Conservation (phyloP, 2,888 invertebrate species). For the Drosophila robusta region DNA sequence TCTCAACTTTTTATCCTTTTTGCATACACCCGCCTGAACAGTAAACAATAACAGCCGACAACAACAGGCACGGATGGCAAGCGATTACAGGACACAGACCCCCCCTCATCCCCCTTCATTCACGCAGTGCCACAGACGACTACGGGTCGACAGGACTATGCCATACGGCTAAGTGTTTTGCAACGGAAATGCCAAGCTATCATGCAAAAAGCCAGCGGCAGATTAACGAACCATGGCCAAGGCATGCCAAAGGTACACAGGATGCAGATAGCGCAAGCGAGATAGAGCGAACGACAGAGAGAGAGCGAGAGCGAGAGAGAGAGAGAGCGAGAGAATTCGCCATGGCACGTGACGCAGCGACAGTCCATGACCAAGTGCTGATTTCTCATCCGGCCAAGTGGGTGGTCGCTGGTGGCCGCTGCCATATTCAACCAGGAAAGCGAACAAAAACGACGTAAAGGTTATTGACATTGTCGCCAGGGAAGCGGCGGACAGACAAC, state of each 20-base stretch:
- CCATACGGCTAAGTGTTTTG: slow-evolving; percentile 75
- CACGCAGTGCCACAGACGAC: slow-evolving; percentile 4
- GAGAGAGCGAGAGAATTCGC: slow-evolving; percentile 36
- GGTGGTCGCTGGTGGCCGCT: slow-evolving; percentile 17
- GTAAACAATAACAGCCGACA: slow-evolving; percentile 72
- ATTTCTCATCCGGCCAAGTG: slow-evolving; percentile 68
- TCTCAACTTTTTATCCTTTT: slow-evolving; percentile 22
- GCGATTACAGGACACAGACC: slow-evolving; percentile 68
- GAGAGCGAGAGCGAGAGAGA: slow-evolving; percentile 15
- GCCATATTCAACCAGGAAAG: slow-evolving; percentile 10
- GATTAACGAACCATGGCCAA: slow-evolving; percentile 79
- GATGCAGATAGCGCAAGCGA: slow-evolving; percentile 39
- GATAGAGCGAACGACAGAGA: slow-evolving; percentile 1
- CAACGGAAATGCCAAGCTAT: slow-evolving; percentile 79
- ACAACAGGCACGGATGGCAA: slow-evolving; percentile 62
- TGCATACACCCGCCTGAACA: slow-evolving; percentile 40
- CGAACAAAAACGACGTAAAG: slow-evolving; percentile 55
- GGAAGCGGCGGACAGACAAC: slow-evolving; percentile 46
- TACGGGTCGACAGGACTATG: slow-evolving; percentile 14
- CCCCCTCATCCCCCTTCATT: background rate
- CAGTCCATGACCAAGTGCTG: slow-evolving; percentile 81
- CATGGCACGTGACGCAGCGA: slow-evolving; percentile 74
- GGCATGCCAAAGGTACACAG: slow-evolving; percentile 67
- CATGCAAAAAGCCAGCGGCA: slow-evolving; percentile 79
- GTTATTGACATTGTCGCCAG: slow-evolving; percentile 75